A percentile compares a stretch with the other conserved stretches of the same genome.
Conservation (phyloP, 1,140 invertebrate genomes). For the Papilio dardanus region DNA sequence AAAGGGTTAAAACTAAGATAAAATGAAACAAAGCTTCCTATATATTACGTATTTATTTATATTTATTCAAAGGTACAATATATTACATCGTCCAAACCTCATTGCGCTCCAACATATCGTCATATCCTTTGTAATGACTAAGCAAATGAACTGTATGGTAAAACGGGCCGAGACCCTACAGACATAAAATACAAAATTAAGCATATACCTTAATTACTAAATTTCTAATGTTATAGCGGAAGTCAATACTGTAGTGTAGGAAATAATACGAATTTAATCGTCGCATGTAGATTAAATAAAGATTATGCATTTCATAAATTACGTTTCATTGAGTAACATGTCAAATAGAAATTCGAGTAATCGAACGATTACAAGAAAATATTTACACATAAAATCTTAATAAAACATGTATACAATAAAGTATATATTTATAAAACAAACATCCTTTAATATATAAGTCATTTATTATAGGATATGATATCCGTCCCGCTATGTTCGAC, state of each 20-base stretch:
- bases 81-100: conserved; percentile 79
- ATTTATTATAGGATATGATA: conserved; percentile 15
- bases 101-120: conserved; percentile 65
- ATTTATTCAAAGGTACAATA: conserved; percentile 82
- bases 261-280: conserved; percentile 74
- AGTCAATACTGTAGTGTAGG: conserved; percentile 78
- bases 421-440: conserved; percentile 48
- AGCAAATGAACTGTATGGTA: conserved; percentile 76
- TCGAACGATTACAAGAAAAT: conserved; percentile 61
- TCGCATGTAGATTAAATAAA: conserved; percentile 71
- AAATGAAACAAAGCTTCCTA: conserved; percentile 68
- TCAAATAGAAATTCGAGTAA: conserved; percentile 42
- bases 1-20: too few species aligned
- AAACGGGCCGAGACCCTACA: conserved; percentile 66
- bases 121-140: conserved; percentile 73
- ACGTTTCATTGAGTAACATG: conserved; percentile 41
- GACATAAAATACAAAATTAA: conserved; percentile 80
- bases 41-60: conserved; percentile 83
- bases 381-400: conserved; percentile 62
- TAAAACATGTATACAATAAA: conserved; percentile 46
- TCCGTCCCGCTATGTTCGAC: conserved; percentile 22
- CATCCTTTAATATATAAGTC: conserved; percentile 33
- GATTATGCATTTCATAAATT: conserved; percentile 72
- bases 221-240: conserved; percentile 72
- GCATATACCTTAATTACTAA: conserved; percentile 73